These are phyloP conservation scores for Lydus trimaculatus DNA, from an alignment of 2,888 invertebrate species.

Conservation along the genomic window DNA sequence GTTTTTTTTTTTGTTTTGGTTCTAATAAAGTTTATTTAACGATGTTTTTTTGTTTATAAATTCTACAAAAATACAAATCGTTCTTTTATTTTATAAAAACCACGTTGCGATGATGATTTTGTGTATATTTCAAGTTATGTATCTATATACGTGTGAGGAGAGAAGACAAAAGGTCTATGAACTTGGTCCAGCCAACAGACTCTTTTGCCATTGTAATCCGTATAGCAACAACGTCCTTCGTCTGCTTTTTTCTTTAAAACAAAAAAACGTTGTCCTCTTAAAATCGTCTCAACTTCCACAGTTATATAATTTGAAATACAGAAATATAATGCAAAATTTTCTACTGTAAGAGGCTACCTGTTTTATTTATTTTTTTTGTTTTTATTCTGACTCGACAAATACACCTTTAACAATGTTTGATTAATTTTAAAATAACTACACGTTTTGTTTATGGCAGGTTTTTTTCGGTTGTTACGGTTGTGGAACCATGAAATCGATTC, in stretches of 20 bases:
- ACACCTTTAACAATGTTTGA: too few relatives aligned
- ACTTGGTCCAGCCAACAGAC: conserved; percentile 35
- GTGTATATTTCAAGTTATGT: conserved; percentile 38
- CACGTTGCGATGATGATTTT: conserved; percentile 29
- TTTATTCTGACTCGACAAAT: too few relatives aligned
- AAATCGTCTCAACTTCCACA: conserved; percentile 10
- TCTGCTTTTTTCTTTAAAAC: neutral
- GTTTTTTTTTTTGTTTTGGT: conserved; percentile 48
- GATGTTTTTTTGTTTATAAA: too few relatives aligned
- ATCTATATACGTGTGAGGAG: neutral
- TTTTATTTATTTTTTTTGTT: too few relatives aligned
- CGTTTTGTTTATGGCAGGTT: too few relatives aligned
- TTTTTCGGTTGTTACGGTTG: too few relatives aligned
- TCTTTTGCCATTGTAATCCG: conserved; percentile 26
- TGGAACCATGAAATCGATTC: too few relatives aligned
- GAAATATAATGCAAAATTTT: neutral
- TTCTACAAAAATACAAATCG: too few relatives aligned
- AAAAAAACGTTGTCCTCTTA: neutral
- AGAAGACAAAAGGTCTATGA: conserved; percentile 31
- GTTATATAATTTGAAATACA: conserved; percentile 13
- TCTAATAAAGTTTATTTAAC: conserved; percentile 47
- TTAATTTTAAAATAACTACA: too few relatives aligned
- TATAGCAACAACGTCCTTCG: conserved; percentile 32
- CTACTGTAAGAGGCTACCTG: neutral
- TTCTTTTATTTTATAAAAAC: conserved; percentile 5